Evolutionary conservation across 1,140 invertebrate species (phyloP), one percentile per base, ranked within the genome.

Genomic region (Coelopa frigida): DNA sequence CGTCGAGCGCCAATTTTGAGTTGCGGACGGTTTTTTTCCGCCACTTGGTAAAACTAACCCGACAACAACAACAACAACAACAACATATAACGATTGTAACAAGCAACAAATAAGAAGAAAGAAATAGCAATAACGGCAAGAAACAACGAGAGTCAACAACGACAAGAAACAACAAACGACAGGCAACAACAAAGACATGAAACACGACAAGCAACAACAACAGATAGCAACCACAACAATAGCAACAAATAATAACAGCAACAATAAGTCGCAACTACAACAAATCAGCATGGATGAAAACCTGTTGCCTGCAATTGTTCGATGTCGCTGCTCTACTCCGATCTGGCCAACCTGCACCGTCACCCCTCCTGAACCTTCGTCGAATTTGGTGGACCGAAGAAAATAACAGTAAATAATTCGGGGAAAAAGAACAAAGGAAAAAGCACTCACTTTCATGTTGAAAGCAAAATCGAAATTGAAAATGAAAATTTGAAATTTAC

Each of bases 101-200:
- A n/a, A 15, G 17, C 18, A 37, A 37, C 15, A 37, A 37, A 37
- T 36, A 37, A 37, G 15, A 20, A 37, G 11, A 7, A 37, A 37
- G 21, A 8, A 36, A 5, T 18, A 1, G 11, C 18, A 36, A 36
- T 12, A 36, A 35, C 5, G 20, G 20, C 15, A 5, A 11, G 20
- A 35, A 35, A n/a, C 7, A 35, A 35, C 15, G 20, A 35, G 20
- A 35, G 14, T n/a, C n/a, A n/a, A n/a, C n/a, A n/a, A n/a, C n/a
- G n/a, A n/a, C n/a, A n/a, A n/a, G n/a, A n/a, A n/a, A n/a, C n/a
- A n/a, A n/a, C 38, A 15, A 40, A 40, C 24, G 29, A 26, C 38
- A 22, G 24, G 38, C 29, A 17, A 26, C 38, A 40, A 40, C n/a
- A n/a, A n/a, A n/a, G n/a, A n/a, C 38, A 40, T 40, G 38, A 22